These are phyloP conservation scores for Gymnocheta viridis DNA, from an alignment of 2,888 invertebrate species.

Conservation along the genomic window DNA sequence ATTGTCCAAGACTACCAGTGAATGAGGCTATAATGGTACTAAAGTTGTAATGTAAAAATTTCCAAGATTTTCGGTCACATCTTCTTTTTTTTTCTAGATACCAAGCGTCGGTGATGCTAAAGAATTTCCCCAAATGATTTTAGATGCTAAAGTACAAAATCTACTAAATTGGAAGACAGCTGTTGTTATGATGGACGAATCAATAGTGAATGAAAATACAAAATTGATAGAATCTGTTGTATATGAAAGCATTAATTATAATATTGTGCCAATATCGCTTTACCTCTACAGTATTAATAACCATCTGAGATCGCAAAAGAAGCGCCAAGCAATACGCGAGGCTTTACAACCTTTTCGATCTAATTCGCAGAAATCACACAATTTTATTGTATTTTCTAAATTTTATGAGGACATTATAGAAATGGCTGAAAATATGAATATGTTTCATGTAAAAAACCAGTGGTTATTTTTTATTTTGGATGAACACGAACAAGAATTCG, in stretches of 20 bases:
- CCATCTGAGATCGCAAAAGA: slow-evolving; percentile 75
- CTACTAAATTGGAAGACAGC: slow-evolving; percentile 88
- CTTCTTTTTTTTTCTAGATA: slow-evolving; percentile 75
- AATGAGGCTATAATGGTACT: slow-evolving; percentile 86
- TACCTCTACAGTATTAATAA: slow-evolving; percentile 79
- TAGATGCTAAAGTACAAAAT: slow-evolving; percentile 87
- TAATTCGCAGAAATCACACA: slow-evolving; percentile 72
- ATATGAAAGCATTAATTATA: slow-evolving; percentile 77
- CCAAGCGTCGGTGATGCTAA: slow-evolving; percentile 87
- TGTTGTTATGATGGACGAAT: slow-evolving; percentile 88
- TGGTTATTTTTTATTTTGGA: slow-evolving; percentile 92
- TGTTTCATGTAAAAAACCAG: slow-evolving; percentile 89
- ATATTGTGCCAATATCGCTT: slow-evolving; percentile 78
- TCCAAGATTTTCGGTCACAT: neutral
- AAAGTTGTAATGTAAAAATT: neutral
- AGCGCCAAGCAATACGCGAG: slow-evolving; percentile 74
- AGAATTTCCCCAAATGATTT: slow-evolving; percentile 89
- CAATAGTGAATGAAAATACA: slow-evolving; percentile 82
- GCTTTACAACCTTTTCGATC: slow-evolving; percentile 73
- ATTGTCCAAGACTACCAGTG: slow-evolving; percentile 89
- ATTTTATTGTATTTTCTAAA: slow-evolving; percentile 78
- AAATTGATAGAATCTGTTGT: slow-evolving; percentile 78
- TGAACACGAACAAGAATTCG: slow-evolving; percentile 82
- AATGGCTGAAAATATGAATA: slow-evolving; percentile 85
- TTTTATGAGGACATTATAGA: slow-evolving; percentile 85